Base-by-base conservation (phyloP, 2,113 vertebrate species). In the Perca flavescens region DNA sequence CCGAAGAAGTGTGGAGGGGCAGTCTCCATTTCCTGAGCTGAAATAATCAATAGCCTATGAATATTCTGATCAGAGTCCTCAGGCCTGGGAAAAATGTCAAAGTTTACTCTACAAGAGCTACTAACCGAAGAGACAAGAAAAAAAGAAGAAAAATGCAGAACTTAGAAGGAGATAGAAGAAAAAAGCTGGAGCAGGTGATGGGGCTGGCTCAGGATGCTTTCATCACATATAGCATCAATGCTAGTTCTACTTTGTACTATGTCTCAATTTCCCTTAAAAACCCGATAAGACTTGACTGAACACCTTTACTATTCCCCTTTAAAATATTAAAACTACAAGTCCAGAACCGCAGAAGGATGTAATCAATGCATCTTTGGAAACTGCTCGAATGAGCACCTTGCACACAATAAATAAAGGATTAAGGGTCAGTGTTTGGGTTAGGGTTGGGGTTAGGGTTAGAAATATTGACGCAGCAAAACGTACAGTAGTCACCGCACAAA, bases 11-110 rank as follows among this genome's bases (percentile, higher is more conserved):
- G 69, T 61, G 34, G 68, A 31, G 61, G 66, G 66, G 57, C 58
- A 64, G 62, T 60, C 70, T 74, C 53, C 82, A 74, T 85, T 88
- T 87, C 82, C 66, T 52, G 25, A 17, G 80, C 69, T 75, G 43
- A 79, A 83, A 60, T 60, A 82, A 93, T 93, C 91, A 53, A 94
- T 93, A 92, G 28, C 60, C 89, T 88, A 92, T 94, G 91, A 94
- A 94, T 93, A 94, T 94, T 93, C 91, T 84, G 84, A 93, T 92
- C 89, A 82, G 83, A 63, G 66, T 86, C 74, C 77, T 74, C 21
- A 54, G 53, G 66, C 85, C 67, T 77, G 62, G 77, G 88, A 84
- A 78, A 91, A 87, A 93, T 88, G 77, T 84, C 84, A 88, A 63
- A 63, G 19, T 77, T 80, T 79, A 77, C 73, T 64, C 65, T 61